These are phyloP conservation scores for Tenthredo distinguenda DNA, from an alignment of 2,888 invertebrate genomes.

Conservation along the genomic window DNA sequence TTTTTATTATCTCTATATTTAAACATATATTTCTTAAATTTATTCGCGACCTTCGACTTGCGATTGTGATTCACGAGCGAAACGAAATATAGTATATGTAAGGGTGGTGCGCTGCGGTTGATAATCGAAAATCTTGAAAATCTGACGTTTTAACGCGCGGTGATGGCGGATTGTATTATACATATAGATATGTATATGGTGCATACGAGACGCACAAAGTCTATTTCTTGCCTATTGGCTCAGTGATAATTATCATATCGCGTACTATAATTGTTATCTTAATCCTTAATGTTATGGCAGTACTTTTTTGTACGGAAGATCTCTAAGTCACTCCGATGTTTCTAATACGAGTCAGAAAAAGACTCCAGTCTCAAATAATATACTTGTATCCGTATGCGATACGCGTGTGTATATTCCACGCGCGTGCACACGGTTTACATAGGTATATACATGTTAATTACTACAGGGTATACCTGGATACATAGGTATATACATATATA, in stretches of 20 bases:
- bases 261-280: not conserved
- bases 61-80: not conserved
- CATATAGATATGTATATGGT: not conserved
- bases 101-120: not conserved
- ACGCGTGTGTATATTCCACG: not conserved
- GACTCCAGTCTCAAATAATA: conserved; percentile 70
- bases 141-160: not conserved
- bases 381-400: not conserved
- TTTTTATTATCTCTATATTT: conserved; percentile 23
- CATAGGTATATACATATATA: not conserved
- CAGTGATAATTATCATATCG: not conserved
- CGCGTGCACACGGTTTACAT: not conserved
- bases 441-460: not conserved
- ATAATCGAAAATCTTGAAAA: not conserved
- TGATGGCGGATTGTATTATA: not conserved
- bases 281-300: conserved; percentile 67
- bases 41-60: not conserved
- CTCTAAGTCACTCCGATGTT: conserved; percentile 61
- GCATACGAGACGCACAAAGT: conserved; percentile 58
- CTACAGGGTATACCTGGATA: not conserved
- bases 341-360: conserved; percentile 63
- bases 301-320: conserved; percentile 64
- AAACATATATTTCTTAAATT: not conserved
- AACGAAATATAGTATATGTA: not conserved
- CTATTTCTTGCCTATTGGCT: not conserved